phyloP scores from a whole-genome alignment of 2,888 invertebrate genomes.

The Salpingus planirostris region DNA sequence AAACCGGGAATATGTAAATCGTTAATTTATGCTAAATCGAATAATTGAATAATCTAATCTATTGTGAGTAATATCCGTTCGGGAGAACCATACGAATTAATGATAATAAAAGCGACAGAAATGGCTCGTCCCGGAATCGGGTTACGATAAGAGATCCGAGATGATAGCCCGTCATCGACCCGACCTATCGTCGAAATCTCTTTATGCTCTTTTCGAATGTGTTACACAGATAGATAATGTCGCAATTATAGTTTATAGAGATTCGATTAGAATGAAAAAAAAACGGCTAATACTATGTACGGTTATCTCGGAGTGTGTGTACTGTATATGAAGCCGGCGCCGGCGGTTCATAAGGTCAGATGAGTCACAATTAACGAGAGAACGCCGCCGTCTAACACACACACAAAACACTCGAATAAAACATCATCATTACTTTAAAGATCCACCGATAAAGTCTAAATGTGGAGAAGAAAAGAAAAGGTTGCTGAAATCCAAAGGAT shows the following conservation, averaged over 20 bases:
- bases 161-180: too few species aligned
- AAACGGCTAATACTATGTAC: constrained; percentile 8
- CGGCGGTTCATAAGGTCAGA: constrained; percentile 25
- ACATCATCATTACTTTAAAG: constrained; percentile 21
- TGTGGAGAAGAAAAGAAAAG: too few species aligned
- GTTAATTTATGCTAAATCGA: constrained; percentile 11
- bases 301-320: constrained; percentile 11
- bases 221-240: too few species aligned
- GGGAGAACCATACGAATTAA: too few species aligned
- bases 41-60: constrained; percentile 14
- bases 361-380: constrained; percentile 29
- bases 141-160: constrained; percentile 3
- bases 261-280: too few species aligned
- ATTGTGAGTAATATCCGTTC: too few species aligned
- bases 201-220: too few species aligned
- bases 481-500: too few species aligned
- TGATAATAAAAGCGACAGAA: too few species aligned
- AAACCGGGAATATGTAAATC: constrained; percentile 10
- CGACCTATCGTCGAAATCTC: constrained; percentile 6
- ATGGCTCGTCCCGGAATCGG: not conserved
- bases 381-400: constrained; percentile 18
- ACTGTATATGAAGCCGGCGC: constrained; percentile 9
- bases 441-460: too few species aligned
- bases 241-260: too few species aligned
- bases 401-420: constrained; percentile 26